Evolutionary conservation across 2,888 invertebrate species (phyloP).

Genomic region (Sepiola atlantica): DNA sequence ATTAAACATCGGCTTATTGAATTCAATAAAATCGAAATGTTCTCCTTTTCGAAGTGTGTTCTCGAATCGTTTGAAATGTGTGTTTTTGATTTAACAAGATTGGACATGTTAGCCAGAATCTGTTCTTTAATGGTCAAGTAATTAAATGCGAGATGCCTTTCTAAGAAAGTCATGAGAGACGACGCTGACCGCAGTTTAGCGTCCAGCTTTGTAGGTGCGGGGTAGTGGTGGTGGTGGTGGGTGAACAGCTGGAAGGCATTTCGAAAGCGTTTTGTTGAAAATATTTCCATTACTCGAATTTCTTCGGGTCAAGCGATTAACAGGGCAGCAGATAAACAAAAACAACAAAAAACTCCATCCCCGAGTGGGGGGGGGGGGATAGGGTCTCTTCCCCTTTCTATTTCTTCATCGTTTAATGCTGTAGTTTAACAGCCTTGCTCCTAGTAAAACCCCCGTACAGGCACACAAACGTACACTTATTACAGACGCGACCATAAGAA

Average conservation of each 20-base stretch:
- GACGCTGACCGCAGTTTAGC: background rate
- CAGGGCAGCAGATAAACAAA: background rate
- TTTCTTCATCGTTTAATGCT: background rate
- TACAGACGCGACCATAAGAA: background rate
- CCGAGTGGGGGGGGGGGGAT: background rate
- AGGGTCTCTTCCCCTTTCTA: background rate
- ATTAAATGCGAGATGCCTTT: background rate
- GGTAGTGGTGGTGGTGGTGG: too few species aligned
- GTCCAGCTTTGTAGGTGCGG: background rate
- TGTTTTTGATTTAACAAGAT: background rate
- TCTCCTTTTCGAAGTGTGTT: background rate
- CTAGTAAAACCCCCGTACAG: background rate
- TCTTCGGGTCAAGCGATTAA: background rate
- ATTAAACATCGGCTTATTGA: too few species aligned
- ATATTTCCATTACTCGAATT: constrained; percentile 32
- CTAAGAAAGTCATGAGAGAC: background rate
- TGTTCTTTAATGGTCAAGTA: background rate
- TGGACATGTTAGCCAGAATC: background rate
- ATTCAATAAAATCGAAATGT: background rate
- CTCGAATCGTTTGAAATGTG: background rate
- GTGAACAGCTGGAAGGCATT: background rate
- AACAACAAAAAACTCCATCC: background rate
- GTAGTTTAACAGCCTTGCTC: background rate
- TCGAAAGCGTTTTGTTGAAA: background rate
- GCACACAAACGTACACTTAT: background rate